phyloP scores from a whole-genome alignment of 2,888 invertebrate genomes.

The Dasypogon diadema region DNA sequence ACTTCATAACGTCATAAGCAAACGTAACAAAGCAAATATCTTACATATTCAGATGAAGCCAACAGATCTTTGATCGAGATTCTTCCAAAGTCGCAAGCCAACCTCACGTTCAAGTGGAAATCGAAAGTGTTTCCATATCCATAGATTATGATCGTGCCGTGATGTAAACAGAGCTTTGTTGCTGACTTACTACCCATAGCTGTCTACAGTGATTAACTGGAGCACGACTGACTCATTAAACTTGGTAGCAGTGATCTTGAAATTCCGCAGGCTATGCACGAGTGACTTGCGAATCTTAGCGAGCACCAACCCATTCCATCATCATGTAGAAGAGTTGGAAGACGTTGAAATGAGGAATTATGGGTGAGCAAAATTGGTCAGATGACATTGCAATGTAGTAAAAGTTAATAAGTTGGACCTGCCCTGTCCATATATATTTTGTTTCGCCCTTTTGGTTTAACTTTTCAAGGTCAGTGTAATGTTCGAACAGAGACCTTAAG shows the following conservation, averaged over 20 bases:
- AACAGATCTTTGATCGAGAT: too few relatives aligned
- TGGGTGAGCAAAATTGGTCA: neutral
- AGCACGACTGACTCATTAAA: constrained; percentile 5
- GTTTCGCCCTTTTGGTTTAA: neutral
- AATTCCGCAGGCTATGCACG: neutral
- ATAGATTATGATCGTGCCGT: neutral
- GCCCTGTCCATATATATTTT: neutral
- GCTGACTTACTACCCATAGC: neutral
- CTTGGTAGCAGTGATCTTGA: constrained; percentile 30
- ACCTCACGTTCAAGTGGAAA: constrained; percentile 5
- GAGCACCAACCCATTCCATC: neutral
- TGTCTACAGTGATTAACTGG: constrained; percentile 1
- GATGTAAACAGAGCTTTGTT: constrained; percentile 2
- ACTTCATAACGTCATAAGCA: too few relatives aligned
- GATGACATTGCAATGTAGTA: neutral
- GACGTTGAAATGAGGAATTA: neutral
- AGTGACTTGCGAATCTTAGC: neutral
- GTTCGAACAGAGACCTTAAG: neutral
- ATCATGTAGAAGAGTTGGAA: neutral
- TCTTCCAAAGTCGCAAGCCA: too few relatives aligned
- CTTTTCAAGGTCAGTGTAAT: constrained; percentile 2
- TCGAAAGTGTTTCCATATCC: neutral
- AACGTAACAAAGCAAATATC: too few relatives aligned
- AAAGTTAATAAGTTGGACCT: neutral
- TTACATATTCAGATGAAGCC: too few relatives aligned